Base-by-base conservation (phyloP, 2,113 vertebrate species). In the Halcyon malimbica region DNA sequence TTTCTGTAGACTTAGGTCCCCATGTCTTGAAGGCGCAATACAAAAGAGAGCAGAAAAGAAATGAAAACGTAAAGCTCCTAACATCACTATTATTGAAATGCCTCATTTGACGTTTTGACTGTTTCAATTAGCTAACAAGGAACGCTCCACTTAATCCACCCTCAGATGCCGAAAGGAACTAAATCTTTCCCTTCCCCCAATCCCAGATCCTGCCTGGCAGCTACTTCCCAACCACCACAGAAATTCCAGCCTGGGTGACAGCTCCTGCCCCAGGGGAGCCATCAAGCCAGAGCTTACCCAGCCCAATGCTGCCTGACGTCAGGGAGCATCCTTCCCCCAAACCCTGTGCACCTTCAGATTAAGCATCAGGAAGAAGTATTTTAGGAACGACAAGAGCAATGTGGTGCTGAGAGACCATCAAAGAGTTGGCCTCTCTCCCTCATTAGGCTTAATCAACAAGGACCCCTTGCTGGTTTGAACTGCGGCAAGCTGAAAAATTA, bases 81-180 rank as follows among this genome's bases (percentile, higher is more conserved):
- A 89, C 79, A 85, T 84, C 91, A 91, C 89, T 86, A 85, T 95
- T 96, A 94, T 51, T 92, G 92, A 94, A 96, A 96, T 83, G 83
- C 90, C 67, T 97, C 82, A 76, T 92, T 96, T 97, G 96, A 95
- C 74, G 96, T 89, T 93, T 96, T 96, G 96, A 96, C 93, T 94
- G 95, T 93, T 88, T 96, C 83, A 96, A 76, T 95, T 90, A 97
- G 94, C 75, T 90, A 93, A 97, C 82, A 94, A 95, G 86, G 44
- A 46, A 87, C 13, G 75, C 84, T 95, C 87, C 75, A 79, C 77
- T 92, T 92, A 96, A 96, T 90, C 80, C 92, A 96, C 69, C 79
- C 76, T 89, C 75, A 81, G 70, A 76, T 19, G 26, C 75, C 29
- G 59, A 68, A 90, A 91, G 59, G 86, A 73, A 80, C 46, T n/a